phyloP scores from a whole-genome alignment of 2,888 invertebrate genomes.

The Limnephilus lunatus region DNA sequence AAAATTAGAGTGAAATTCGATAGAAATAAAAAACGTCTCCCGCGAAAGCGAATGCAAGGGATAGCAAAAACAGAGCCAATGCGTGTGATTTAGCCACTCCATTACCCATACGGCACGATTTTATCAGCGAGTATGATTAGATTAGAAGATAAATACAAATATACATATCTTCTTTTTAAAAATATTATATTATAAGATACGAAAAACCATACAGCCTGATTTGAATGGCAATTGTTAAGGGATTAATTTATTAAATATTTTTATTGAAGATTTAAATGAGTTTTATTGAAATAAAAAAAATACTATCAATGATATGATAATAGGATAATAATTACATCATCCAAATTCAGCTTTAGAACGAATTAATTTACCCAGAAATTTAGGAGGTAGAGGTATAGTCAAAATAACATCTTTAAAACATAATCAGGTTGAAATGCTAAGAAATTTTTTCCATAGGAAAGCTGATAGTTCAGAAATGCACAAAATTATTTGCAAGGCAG shows the following conservation, averaged over 20 bases:
- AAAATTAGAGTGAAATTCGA: background rate
- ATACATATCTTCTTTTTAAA: no score
- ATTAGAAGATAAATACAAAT: background rate
- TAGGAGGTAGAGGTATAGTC: no score
- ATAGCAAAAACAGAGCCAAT: slow-evolving; percentile 22
- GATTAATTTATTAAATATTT: background rate
- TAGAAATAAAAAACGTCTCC: slow-evolving; percentile 13
- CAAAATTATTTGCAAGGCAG: no score
- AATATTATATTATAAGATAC: background rate
- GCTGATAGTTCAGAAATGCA: no score
- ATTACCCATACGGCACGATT: slow-evolving; percentile 19
- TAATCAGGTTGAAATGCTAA: no score
- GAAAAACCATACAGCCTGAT: background rate
- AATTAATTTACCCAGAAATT: no score
- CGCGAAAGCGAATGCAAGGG: slow-evolving; percentile 11
- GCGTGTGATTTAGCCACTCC: slow-evolving; percentile 33
- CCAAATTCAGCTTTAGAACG: no score
- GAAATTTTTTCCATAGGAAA: no score
- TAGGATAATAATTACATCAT: no score
- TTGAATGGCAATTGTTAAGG: background rate
- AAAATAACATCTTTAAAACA: no score
- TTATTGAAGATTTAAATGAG: no score
- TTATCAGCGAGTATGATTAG: slow-evolving; percentile 36
- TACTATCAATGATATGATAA: background rate
- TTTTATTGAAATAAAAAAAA: background rate